Conservation (phyloP, 2,888 invertebrate species). For the Amphipyra tragopoginis region DNA sequence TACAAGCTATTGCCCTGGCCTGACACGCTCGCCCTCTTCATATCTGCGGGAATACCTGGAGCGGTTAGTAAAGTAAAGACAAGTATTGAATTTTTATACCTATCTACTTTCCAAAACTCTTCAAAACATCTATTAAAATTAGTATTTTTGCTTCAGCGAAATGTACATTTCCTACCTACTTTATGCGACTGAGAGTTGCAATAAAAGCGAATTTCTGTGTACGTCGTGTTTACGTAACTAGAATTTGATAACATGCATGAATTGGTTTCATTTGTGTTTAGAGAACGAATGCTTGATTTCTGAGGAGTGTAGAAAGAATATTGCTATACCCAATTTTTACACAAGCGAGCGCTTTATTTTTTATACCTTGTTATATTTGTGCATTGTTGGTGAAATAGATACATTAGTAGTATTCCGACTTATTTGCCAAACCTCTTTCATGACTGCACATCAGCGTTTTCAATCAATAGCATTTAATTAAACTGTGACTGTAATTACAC, state of each 20-base stretch:
- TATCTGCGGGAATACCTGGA: slow-evolving; percentile 97
- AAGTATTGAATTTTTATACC: slow-evolving; percentile 63
- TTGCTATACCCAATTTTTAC: not conserved
- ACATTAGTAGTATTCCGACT: no score
- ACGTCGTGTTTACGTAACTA: slow-evolving; percentile 49
- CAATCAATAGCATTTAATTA: not conserved
- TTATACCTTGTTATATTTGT: no score
- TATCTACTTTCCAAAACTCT: slow-evolving; percentile 32
- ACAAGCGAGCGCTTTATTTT: no score
- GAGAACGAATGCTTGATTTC: slow-evolving; percentile 26
- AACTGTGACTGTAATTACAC: not conserved
- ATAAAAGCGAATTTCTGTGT: slow-evolving; percentile 55
- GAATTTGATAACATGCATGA: slow-evolving; percentile 47
- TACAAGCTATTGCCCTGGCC: slow-evolving; percentile 98
- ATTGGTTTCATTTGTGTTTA: slow-evolving; percentile 41
- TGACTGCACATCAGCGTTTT: slow-evolving; percentile 1
- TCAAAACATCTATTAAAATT: slow-evolving; percentile 17
- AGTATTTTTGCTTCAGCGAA: slow-evolving; percentile 45
- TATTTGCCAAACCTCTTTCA: not conserved
- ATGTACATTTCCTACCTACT: slow-evolving; percentile 29
- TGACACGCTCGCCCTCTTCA: slow-evolving; percentile 97
- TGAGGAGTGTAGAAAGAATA: slow-evolving; percentile 3
- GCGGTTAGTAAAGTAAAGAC: slow-evolving; percentile 92
- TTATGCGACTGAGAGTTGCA: slow-evolving; percentile 49
- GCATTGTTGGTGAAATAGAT: no score